Percentiles rank a stretch among this genome's conserved stretches.
These are phyloP conservation scores for Liparis tanakae DNA, from an alignment of 2,797 vertebrate genomes.

Conservation along the genomic window DNA sequence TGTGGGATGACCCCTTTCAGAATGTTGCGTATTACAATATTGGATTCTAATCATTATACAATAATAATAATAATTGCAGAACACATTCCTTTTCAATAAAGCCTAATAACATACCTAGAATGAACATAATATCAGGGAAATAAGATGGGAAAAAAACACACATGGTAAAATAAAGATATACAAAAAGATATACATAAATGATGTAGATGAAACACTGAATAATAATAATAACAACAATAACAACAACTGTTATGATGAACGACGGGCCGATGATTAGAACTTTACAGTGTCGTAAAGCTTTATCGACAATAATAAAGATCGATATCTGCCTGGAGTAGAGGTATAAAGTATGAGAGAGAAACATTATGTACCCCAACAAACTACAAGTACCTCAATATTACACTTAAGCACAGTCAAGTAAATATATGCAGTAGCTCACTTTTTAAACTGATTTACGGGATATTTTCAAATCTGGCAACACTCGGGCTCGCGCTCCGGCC, in stretches of 20 bases:
- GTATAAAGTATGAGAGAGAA: background rate
- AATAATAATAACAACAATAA: background rate
- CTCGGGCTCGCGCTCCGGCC: rapidly evolving
- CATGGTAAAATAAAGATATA: background rate
- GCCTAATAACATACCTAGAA: background rate
- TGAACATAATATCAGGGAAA: background rate
- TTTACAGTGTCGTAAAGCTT: background rate
- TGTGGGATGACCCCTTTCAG: background rate
- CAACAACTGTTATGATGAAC: too few relatives aligned
- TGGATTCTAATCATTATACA: background rate
- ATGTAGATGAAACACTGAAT: background rate
- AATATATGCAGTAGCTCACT: background rate
- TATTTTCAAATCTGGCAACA: constrained; percentile 55
- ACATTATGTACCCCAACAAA: background rate
- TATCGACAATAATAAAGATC: background rate
- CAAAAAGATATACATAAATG: too few relatives aligned
- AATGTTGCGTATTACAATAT: constrained; percentile 3
- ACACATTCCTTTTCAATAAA: background rate
- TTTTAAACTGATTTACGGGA: background rate
- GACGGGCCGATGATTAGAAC: background rate
- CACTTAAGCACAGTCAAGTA: background rate
- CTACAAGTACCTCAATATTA: background rate
- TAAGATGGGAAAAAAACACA: background rate
- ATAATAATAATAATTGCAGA: background rate
- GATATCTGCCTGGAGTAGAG: background rate